Base-by-base conservation (phyloP, 2,888 invertebrate genomes). In the Perithous albicinctus region DNA sequence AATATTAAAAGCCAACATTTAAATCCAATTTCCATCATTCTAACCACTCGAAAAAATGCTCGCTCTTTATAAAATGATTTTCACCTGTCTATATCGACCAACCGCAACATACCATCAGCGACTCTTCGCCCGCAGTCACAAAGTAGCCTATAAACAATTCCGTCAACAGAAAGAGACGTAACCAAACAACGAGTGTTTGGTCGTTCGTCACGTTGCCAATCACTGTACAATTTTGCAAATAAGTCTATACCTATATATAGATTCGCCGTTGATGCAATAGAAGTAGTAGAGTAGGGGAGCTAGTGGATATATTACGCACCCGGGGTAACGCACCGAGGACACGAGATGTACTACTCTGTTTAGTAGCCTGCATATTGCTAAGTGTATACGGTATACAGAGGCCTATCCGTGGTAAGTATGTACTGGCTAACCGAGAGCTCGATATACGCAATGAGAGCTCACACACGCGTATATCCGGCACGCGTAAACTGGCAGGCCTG, bases 391-490 rank as follows among this genome's bases (percentile, higher is more conserved):
- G 23, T 38, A 38, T 32, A 8, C 26, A 54, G 8, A 56, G n/a
- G 54, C 15, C 54, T 29, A 56, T 56, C n/a, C 29, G 26, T 8
- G 6, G n/a, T 15, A 29, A 56, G 54, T 29, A 29, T 56, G 29
- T 6, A 56, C n/a, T 2, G 15, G n/a, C 54, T 29, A 56, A 26
- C 26, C 26, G 54, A 29, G 29, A 8, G n/a, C n/a, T 8, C 5
- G n/a, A n/a, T n/a, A 26, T 56, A 61, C 59, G 35, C 59, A 61
- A 5, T 32, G 35, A 38, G 35, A 15, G 35, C 20, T 26, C 74
- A 82, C 64, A 82, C 70, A 75, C 69, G 82, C 66, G 78, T 82
- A 75, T 82, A 75, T 82, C 78, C 74, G 78, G 70, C 74, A 35
- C 64, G 74, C 74, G 70, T 75, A 78, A 75, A 81, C 77, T 74